Evolutionary conservation across 2,888 invertebrate species (phyloP).

Genomic region (Mesopsocus fuscifrons): DNA sequence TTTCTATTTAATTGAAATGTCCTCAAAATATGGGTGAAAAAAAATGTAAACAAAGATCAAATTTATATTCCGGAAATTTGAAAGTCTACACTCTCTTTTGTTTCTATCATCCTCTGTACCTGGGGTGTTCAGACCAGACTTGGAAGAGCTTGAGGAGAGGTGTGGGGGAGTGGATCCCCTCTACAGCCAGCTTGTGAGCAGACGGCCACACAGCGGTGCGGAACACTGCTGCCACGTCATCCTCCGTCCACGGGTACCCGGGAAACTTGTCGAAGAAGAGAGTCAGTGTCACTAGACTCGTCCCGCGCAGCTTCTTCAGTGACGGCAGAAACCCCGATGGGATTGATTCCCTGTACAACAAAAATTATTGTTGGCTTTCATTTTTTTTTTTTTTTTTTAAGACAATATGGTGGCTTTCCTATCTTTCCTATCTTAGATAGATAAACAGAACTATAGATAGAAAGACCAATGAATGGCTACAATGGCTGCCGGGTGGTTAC

Average conservation of each 20-base stretch:
- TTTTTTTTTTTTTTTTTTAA: no score
- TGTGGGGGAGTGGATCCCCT: constrained; percentile 70
- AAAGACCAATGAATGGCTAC: no score
- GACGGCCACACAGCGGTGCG: constrained; percentile 61
- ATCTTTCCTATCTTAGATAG: no score
- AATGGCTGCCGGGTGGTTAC: no score
- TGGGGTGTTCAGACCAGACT: constrained; percentile 61
- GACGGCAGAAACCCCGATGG: constrained; percentile 41
- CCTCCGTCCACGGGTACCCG: constrained; percentile 46
- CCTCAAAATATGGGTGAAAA: no score
- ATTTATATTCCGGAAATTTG: no score
- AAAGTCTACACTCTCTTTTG: no score
- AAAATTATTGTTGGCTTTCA: background rate
- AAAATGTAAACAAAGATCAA: no score
- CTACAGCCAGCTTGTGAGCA: constrained; percentile 50
- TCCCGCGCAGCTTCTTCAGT: constrained; percentile 43
- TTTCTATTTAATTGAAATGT: no score
- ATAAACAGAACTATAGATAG: no score
- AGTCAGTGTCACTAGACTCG: constrained; percentile 38
- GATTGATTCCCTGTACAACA: constrained; percentile 26
- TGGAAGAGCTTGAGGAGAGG: constrained; percentile 59
- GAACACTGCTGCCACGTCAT: constrained; percentile 56
- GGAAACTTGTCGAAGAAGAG: constrained; percentile 67
- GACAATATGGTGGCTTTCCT: background rate
- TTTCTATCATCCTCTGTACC: no score